Percentiles rank a stretch among this genome's conserved stretches.
Evolutionary conservation across 2,888 invertebrate species (phyloP).

Genomic region (Mystacides longicornis): DNA sequence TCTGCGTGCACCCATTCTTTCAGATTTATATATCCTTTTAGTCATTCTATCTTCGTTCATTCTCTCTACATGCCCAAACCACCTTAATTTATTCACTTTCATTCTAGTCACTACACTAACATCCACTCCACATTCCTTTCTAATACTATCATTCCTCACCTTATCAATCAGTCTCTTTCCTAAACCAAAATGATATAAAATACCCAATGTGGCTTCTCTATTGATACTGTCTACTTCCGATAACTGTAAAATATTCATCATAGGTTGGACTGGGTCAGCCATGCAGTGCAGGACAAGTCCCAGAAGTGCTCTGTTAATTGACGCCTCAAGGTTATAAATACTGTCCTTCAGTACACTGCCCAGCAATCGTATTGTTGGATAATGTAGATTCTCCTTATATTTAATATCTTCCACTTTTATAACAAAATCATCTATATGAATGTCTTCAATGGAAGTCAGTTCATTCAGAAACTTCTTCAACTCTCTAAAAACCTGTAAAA

Average conservation of each 20-base stretch:
- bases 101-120: too few relatives aligned
- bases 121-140: too few relatives aligned
- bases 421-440: slow-evolving; percentile 14
- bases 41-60: too few relatives aligned
- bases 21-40: too few relatives aligned
- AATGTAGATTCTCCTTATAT: slow-evolving; percentile 19
- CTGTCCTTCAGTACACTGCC: slow-evolving; percentile 19
- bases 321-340: slow-evolving; percentile 20
- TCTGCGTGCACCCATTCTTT: too few relatives aligned
- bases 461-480: slow-evolving; percentile 20
- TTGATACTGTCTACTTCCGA: too few relatives aligned
- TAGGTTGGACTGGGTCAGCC: slow-evolving; percentile 22
- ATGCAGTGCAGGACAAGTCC: slow-evolving; percentile 25
- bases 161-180: too few relatives aligned
- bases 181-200: too few relatives aligned
- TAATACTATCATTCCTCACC: too few relatives aligned
- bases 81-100: too few relatives aligned
- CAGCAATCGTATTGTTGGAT: slow-evolving; percentile 19
- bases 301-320: slow-evolving; percentile 27
- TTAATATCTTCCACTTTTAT: slow-evolving; percentile 9
- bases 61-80: too few relatives aligned
- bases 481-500: slow-evolving; percentile 21
- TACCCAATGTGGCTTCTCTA: too few relatives aligned
- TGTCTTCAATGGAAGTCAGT: slow-evolving; percentile 9
- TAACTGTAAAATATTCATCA: background rate